Base-by-base conservation (phyloP, 1,140 invertebrate genomes). In the Oscheius sp. region DNA sequence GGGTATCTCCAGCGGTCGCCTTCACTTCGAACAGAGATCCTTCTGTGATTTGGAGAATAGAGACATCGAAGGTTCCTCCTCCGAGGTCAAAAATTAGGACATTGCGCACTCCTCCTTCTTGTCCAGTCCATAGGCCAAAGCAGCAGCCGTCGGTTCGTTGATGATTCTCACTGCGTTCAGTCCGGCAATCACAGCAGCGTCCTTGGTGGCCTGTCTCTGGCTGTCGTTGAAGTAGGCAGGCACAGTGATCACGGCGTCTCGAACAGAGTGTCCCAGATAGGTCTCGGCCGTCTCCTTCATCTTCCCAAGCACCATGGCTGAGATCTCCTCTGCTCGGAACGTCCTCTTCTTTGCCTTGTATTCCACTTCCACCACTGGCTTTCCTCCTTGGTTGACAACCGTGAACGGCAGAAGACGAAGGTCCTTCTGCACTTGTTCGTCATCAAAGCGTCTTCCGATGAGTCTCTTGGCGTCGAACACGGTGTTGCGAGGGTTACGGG, bases 91-190 rank as follows among this genome's bases (percentile, higher is more conserved):
- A 76, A 74, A 88, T 87, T 2, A 88, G 81, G 0, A 88, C 85
- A 78, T 88, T 88, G 20, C 84, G 78, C 75, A 87, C 86, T 87
- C 10, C 95, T 45, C 93, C 85, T 93, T 95, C 87, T 98, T 98
- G 87, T 98, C 95, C 73, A 98, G 88, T 87, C 95, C 96, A 82
- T 98, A 99, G 68, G 96, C 96, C 87, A 99, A 97, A 71, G 95
- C 95, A 63, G 95, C 95, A 2, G 95, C 95, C 32, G 95, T 98
- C 0, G 95, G 95, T 85, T 99, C 95, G 85, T 98, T 98, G 83
- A 98, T 97, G 79, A 98, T 98, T 86, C 95, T 90, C 93, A 97
- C 93, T 0, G 97, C 95, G 78, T 91, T 91, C 42, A 97, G 88
- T 78, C 94, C 86, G 68, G 86, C 82, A 79, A 92, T 91, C 1